phyloP scores from a whole-genome alignment of 2,113 vertebrate genomes.

The Antechinus stuartii region DNA sequence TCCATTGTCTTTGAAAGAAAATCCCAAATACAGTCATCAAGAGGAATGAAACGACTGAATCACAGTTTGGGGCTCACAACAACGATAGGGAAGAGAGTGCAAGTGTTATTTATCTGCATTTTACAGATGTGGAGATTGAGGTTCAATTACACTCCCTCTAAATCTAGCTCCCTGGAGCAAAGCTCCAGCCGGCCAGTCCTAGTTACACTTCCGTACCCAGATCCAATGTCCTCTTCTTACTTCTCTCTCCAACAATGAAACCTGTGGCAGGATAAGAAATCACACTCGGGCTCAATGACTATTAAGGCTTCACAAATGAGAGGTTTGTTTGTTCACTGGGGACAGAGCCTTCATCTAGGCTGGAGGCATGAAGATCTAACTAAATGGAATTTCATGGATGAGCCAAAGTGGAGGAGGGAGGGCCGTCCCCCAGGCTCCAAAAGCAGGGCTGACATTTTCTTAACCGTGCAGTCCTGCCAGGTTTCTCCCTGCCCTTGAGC shows the following conservation, averaged over 20 bases:
- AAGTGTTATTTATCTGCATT: not conserved
- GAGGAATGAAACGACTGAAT: not conserved
- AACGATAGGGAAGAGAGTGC: rapidly evolving
- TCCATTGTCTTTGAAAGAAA: not conserved
- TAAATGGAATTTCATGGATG: not conserved
- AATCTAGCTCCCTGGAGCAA: not conserved
- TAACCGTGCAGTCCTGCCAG: not conserved
- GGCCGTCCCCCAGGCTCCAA: not conserved
- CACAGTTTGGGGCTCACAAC: not conserved
- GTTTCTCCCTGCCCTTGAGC: not conserved
- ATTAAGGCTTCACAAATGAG: not conserved
- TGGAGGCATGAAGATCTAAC: not conserved
- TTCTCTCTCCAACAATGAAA: not conserved
- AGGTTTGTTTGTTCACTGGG: not conserved
- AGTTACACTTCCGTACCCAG: not conserved
- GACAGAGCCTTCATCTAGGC: not conserved
- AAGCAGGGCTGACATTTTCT: not conserved
- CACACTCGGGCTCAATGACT: not conserved
- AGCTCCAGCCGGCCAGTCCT: not conserved
- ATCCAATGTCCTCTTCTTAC: not conserved
- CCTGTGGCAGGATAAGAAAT: not conserved
- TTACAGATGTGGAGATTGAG: not conserved
- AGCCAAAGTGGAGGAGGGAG: not conserved
- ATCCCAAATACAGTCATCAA: not conserved
- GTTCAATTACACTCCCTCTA: not conserved